Conservation (phyloP, 1,140 invertebrate species). For the Rhynchophorus ferrugineus region DNA sequence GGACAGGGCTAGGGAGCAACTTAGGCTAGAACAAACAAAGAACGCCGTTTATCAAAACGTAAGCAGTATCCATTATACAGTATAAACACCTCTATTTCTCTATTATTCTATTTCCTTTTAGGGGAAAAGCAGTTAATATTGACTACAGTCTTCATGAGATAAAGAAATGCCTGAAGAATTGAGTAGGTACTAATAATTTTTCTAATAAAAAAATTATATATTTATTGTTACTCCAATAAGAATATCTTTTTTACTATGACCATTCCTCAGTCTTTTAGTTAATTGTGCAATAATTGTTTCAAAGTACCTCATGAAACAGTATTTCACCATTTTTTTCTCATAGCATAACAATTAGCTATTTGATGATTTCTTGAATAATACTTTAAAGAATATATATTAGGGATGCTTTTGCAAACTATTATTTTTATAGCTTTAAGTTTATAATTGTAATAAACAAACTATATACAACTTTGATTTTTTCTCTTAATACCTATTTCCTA, state of each 20-base stretch:
- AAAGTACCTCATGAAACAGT: slow-evolving; percentile 3
- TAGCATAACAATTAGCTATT: neutral
- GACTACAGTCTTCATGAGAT: slow-evolving; percentile 1
- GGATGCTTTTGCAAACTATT: neutral
- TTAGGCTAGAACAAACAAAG: slow-evolving; percentile 20
- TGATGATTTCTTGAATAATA: neutral
- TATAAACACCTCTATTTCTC: too few relatives aligned
- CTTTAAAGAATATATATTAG: slow-evolving; percentile 1
- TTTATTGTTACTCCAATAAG: slow-evolving; percentile 6
- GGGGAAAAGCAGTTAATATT: slow-evolving; percentile 9
- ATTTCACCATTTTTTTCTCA: slow-evolving; percentile 1
- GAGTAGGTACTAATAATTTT: neutral
- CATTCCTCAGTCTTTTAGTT: slow-evolving; percentile 7
- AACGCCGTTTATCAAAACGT: slow-evolving; percentile 19
- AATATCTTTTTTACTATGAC: slow-evolving; percentile 6
- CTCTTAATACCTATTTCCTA: neutral
- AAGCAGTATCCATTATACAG: slow-evolving; percentile 7
- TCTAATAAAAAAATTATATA: neutral
- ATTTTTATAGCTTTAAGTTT: slow-evolving; percentile 15
- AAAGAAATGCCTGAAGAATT: neutral
- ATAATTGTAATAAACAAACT: slow-evolving; percentile 12
- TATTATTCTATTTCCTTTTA: neutral
- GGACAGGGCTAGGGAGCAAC: slow-evolving; percentile 20
- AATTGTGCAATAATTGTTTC: slow-evolving; percentile 8
- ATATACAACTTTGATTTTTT: neutral